Evolutionary conservation across 2,888 invertebrate species (phyloP).

Genomic region (Caenorhabditis panamensis): DNA sequence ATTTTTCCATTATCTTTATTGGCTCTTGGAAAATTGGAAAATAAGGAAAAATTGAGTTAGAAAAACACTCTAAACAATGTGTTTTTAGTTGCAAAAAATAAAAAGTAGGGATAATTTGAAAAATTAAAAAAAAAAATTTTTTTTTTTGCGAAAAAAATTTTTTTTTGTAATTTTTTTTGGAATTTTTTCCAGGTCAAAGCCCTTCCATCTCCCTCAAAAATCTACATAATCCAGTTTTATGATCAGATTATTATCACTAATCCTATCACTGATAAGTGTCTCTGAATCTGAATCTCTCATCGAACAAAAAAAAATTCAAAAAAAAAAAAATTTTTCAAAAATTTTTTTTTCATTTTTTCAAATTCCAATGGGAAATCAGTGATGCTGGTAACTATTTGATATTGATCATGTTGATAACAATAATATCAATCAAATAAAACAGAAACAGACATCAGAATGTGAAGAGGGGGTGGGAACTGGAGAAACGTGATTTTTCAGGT

Average conservation of each 20-base stretch:
- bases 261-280: not conserved
- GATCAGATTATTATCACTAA: constrained; percentile 6
- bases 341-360: not conserved
- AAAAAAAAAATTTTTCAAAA: too few species aligned
- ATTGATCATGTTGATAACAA: too few species aligned
- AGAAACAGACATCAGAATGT: not conserved
- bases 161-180: constrained; percentile 13
- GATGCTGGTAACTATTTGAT: too few species aligned
- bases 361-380: not conserved
- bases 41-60: not conserved
- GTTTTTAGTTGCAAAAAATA: too few species aligned
- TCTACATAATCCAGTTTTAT: constrained; percentile 40
- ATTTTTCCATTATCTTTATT: too few species aligned
- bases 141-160: not conserved
- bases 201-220: constrained; percentile 18
- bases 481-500: constrained; percentile 11
- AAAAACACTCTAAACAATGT: not conserved
- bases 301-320: too few species aligned
- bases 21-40: not conserved
- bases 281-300: constrained; percentile 20
- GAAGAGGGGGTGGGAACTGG: not conserved
- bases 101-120: too few species aligned
- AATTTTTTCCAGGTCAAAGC: not conserved
- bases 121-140: not conserved
- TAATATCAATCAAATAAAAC: too few species aligned